A percentile compares a stretch with the other conserved stretches of the same genome.
phyloP scores from a whole-genome alignment of 2,797 vertebrate genomes.

The Coendou prehensilis region DNA sequence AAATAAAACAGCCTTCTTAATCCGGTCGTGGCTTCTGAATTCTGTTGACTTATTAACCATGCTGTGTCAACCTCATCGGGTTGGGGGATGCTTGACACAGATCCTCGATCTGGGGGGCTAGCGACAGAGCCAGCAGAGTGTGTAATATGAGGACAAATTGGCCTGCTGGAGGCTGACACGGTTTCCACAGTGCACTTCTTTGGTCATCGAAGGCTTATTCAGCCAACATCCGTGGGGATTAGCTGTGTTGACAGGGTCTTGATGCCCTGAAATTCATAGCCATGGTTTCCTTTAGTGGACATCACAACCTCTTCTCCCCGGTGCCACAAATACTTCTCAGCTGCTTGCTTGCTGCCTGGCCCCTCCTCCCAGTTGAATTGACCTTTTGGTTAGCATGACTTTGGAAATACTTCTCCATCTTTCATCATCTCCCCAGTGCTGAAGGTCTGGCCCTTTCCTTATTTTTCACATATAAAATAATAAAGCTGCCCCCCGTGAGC shows the following conservation, averaged over 20 bases:
- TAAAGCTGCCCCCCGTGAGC: slow-evolving; percentile 12
- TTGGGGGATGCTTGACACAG: slow-evolving; percentile 87
- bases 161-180: slow-evolving; percentile 85
- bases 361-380: neutral
- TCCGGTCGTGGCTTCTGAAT: slow-evolving; percentile 85
- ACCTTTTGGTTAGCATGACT: slow-evolving; percentile 54
- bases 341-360: neutral
- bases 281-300: slow-evolving; percentile 73
- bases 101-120: slow-evolving; percentile 87
- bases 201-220: slow-evolving; percentile 85
- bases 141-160: slow-evolving; percentile 84
- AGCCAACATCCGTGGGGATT: slow-evolving; percentile 84
- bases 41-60: slow-evolving; percentile 87
- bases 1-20: slow-evolving; percentile 89
- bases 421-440: slow-evolving; percentile 44
- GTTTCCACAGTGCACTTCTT: slow-evolving; percentile 86
- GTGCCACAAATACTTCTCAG: slow-evolving; percentile 75
- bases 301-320: slow-evolving; percentile 34
- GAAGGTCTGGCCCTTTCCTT: slow-evolving; percentile 29
- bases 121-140: slow-evolving; percentile 86
- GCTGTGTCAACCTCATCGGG: slow-evolving; percentile 86
- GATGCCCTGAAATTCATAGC: slow-evolving; percentile 79
- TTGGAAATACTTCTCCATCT: slow-evolving; percentile 70
- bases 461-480: slow-evolving; percentile 72
- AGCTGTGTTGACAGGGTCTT: slow-evolving; percentile 87